These are phyloP conservation scores for Synanthedon tipuliformis DNA, from an alignment of 2,888 invertebrate species.

Conservation along the genomic window DNA sequence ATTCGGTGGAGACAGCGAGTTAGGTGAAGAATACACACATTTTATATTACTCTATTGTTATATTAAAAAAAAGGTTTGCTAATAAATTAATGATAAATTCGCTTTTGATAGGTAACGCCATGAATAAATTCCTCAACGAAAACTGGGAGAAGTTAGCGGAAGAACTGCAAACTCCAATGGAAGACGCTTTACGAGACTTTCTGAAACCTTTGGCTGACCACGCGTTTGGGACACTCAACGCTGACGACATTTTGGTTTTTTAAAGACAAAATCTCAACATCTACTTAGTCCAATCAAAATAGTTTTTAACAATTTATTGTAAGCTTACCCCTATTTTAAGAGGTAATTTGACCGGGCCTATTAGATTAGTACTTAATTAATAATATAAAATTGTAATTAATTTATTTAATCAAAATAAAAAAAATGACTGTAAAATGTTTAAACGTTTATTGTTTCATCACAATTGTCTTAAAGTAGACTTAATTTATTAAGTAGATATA, in stretches of 20 bases:
- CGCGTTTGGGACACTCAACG: constrained; percentile 45
- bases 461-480: no score
- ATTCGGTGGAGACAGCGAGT: constrained; percentile 77
- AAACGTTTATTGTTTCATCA: no score
- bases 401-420: no score
- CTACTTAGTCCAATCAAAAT: no score
- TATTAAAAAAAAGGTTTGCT: not conserved
- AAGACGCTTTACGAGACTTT: constrained; percentile 62
- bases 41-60: not conserved
- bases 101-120: constrained; percentile 65
- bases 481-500: no score
- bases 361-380: no score
- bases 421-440: no score
- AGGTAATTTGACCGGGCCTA: no score
- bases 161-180: constrained; percentile 78
- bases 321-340: no score
- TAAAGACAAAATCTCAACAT: not conserved
- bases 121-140: constrained; percentile 82
- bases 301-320: no score
- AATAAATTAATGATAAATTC: no score
- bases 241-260: constrained; percentile 43
- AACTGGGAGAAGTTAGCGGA: constrained; percentile 79
- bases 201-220: constrained; percentile 55
- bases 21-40: constrained; percentile 49
- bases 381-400: no score